Base-by-base conservation (phyloP, 2,797 vertebrate genomes). In the Emydoidea blandingii region DNA sequence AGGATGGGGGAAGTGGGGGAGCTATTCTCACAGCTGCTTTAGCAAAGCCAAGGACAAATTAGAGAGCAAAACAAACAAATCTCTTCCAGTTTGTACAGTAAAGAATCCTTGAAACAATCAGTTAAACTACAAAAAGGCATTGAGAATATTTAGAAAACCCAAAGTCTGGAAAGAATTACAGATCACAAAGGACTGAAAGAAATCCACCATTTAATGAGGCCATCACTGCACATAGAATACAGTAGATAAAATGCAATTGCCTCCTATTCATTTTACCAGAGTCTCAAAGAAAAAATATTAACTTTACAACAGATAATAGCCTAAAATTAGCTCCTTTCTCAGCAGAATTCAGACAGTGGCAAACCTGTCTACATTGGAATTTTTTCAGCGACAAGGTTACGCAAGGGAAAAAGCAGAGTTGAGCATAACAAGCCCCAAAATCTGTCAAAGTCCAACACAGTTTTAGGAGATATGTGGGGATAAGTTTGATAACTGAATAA, bases 211-310 rank as follows among this genome's bases (percentile, higher is more conserved):
- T 53, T 96, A 47, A 85, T 83, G 34, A 95, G 88, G 50, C 87
- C 14, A n/a, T 79, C 92, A 37, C 47, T 89, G 47, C 53, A 91
- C 82, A 52, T 81, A 84, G 4, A n/a, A 74, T 84, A n/a, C 5
- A 81, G 79, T 21, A 44, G 37, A 74, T 4, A 49, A 89, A 91
- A 15, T 87, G 90, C 49, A 91, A 62, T 41, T 96, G 52, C 47
- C 83, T 96, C 44, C 29, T 31, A 54, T 57, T 96, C 74, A 47
- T 97, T 96, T 94, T 88, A n/a, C 52, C 59, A 62, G 12, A 79
- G 81, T 84, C 91, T 57, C 68, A 81, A 89, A 94, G 89, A 72
- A 53, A 95, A 97, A 87, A 41, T 81, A 41, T 96, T 93, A 34
- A 27, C 54, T 85, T 94, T 89, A 74, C 80, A 93, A 41, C 59